Base-by-base conservation (phyloP, 2,797 vertebrate genomes). In the Leontopithecus rosalia region DNA sequence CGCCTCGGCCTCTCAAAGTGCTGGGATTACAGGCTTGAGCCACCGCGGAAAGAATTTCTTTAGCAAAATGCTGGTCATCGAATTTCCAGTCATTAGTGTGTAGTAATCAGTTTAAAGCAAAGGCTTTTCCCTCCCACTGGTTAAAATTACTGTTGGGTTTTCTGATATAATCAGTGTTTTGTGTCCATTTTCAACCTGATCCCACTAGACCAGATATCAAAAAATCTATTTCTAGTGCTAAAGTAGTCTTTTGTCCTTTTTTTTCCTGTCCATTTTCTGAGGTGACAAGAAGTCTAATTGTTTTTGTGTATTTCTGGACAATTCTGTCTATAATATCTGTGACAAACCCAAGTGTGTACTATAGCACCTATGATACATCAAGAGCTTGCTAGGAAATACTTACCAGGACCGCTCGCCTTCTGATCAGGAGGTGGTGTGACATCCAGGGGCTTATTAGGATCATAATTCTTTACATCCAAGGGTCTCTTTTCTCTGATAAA, bases 401-500 rank as follows among this genome's bases (percentile, higher is more conserved):
- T 97, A 98, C 98, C 97, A 30, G 77, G 70, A 36, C 11, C 41
- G 26, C 4, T 82, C n/a, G 33, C 46, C 17, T 85, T 76, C 80
- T 96, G 86, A 61, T 46, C 41, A 41, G 61, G 41, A 19, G 46
- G 11, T 61, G 30, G 41, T 20, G 22, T 50, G 86, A 39, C 8
- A 13, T 96, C 36, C 11, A 73, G 30, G 58, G 97, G 92, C 39
- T 86, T 36, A 2, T 96, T 91, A 83, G 98, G 93, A 48, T 95
- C 86, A 92, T 98, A 99, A 17, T 97, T 96, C 8, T 98, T 98
- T 43, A 97, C 33, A 9, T 98, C 98, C 52, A 99, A 97, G 33
- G 99, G 98, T 94, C 41, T 96, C 20, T 97, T 97, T 87, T 97
- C 97, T 89, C 99, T 97, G 98, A 99, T 9, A 58, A 99, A 99